Evolutionary conservation across 2,113 vertebrate species (phyloP).

Genomic region (Strix aluco): DNA sequence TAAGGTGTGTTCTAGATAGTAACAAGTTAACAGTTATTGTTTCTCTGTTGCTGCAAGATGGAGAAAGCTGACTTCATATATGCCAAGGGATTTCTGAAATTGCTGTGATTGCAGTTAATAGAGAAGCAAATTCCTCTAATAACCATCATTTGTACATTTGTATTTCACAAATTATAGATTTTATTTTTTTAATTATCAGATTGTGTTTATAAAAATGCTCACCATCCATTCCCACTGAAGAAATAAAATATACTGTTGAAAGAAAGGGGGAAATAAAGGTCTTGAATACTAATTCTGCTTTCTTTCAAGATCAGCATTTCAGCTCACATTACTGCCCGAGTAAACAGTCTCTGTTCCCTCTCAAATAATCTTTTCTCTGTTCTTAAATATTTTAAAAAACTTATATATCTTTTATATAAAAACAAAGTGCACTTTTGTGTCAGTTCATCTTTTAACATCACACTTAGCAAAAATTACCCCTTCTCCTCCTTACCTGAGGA

Average conservation of each 20-base stretch:
- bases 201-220: background rate
- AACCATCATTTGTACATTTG: background rate
- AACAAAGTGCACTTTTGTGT: background rate
- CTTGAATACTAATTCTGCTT: background rate
- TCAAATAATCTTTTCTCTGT: background rate
- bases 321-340: background rate
- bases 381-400: background rate
- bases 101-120: background rate
- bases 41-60: background rate
- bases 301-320: background rate
- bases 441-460: background rate
- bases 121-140: background rate
- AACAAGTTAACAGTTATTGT: background rate
- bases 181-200: background rate
- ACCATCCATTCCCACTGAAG: background rate
- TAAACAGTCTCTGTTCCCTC: background rate
- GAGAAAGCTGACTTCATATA: background rate
- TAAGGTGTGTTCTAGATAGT: background rate
- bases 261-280: background rate
- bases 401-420: background rate
- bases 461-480: background rate
- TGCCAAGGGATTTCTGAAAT: background rate
- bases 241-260: background rate
- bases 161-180: background rate
- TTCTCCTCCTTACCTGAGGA: background rate